These are phyloP conservation scores for Conger conger DNA, from an alignment of 2,113 vertebrate genomes.

Conservation along the genomic window DNA sequence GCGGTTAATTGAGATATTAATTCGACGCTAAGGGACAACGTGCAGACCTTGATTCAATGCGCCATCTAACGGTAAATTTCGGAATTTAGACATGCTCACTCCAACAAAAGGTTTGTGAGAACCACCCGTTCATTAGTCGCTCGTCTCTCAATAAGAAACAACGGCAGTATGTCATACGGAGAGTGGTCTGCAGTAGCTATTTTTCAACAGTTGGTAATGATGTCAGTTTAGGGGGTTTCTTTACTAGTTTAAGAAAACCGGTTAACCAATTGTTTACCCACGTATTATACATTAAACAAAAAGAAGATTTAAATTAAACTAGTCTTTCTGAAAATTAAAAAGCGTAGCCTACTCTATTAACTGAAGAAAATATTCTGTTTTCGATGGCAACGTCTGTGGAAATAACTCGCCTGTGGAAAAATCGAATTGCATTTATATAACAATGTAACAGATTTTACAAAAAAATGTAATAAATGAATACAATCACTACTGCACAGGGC, in stretches of 20 bases:
- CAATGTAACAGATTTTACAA: no score
- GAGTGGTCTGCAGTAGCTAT: no score
- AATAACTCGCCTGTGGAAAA: background rate
- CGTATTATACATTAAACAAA: background rate
- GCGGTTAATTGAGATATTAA: constrained; percentile 55
- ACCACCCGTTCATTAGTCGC: no score
- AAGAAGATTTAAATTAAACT: no score
- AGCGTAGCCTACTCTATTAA: background rate
- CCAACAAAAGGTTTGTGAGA: background rate
- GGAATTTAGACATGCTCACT: background rate
- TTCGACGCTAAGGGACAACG: background rate
- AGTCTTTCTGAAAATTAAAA: no score
- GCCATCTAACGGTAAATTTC: constrained; percentile 59
- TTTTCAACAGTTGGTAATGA: no score
- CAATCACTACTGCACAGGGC: no score
- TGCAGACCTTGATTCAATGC: constrained; percentile 34
- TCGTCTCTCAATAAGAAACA: no score
- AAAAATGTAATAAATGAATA: no score
- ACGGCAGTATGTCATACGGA: no score
- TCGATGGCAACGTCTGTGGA: background rate
- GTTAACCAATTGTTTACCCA: background rate
- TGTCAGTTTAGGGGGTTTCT: background rate
- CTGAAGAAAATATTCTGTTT: background rate
- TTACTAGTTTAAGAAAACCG: no score
- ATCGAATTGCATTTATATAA: background rate